Conservation (phyloP, 2,888 invertebrate species). For the Choristoneura rosaceana region DNA sequence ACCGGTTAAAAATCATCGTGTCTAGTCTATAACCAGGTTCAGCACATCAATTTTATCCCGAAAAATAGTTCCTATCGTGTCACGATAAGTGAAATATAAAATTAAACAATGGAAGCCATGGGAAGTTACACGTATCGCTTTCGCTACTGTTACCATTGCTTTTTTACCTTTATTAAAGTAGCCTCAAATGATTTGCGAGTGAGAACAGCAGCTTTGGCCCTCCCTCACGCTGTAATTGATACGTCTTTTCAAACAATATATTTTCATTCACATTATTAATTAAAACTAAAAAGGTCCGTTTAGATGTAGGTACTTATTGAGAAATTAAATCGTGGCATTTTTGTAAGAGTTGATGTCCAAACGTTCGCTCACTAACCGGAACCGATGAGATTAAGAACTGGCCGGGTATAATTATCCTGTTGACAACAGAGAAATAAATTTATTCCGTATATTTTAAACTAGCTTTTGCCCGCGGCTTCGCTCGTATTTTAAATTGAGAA, state of each 20-base stretch:
- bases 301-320: not conserved
- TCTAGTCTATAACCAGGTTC: no score
- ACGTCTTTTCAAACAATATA: not conserved
- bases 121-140: not conserved
- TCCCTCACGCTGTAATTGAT: not conserved
- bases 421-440: conserved; percentile 4
- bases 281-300: not conserved
- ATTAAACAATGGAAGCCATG: no score
- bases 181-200: conserved; percentile 16
- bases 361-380: not conserved
- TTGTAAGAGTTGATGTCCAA: not conserved
- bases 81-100: no score
- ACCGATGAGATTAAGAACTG: not conserved
- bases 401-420: not conserved
- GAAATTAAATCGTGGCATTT: not conserved
- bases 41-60: no score
- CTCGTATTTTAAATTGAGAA: not conserved
- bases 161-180: not conserved
- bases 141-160: not conserved
- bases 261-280: no score
- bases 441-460: no score
- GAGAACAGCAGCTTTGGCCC: conserved; percentile 3
- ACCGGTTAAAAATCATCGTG: no score
- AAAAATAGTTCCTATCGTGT: no score
- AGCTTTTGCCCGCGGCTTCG: no score